A percentile compares a stretch with the other conserved stretches of the same genome.
phyloP scores from a whole-genome alignment of 2,113 vertebrate species.

The Phyllostomus discolor region DNA sequence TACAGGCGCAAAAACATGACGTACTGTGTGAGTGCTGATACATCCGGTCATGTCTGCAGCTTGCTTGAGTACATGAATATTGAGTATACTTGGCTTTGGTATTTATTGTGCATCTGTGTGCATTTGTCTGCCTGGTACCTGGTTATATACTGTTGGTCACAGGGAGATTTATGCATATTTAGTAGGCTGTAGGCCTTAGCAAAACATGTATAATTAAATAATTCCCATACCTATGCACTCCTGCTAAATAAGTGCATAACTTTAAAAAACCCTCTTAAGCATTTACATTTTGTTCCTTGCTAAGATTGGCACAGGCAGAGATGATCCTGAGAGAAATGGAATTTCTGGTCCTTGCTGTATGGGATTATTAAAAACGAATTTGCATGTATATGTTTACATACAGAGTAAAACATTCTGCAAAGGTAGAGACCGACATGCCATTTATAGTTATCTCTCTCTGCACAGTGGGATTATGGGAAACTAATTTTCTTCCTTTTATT shows the following conservation, averaged over 20 bases:
- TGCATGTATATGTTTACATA: background rate
- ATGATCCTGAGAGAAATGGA: background rate
- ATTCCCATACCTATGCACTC: background rate
- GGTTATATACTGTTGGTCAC: background rate
- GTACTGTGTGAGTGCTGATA: background rate
- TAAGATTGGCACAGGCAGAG: background rate
- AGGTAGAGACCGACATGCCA: background rate
- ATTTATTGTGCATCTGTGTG: background rate
- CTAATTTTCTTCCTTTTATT: background rate
- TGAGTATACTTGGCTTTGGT: background rate
- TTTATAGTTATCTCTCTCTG: background rate
- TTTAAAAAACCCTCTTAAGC: background rate
- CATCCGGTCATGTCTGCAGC: background rate
- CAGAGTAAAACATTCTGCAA: slow-evolving; percentile 21
- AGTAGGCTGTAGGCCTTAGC: background rate
- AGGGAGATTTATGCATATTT: background rate
- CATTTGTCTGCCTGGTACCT: background rate
- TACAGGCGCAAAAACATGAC: background rate
- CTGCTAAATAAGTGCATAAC: slow-evolving; percentile 22
- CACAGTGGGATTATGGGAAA: background rate
- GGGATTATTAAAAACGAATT: background rate
- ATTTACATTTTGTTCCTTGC: slow-evolving; percentile 9
- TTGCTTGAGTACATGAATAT: background rate
- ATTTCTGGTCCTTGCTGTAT: background rate
- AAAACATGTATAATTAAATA: slow-evolving; percentile 25